phyloP scores from a whole-genome alignment of 1,140 invertebrate species.

The Aporrectodea caliginosa region DNA sequence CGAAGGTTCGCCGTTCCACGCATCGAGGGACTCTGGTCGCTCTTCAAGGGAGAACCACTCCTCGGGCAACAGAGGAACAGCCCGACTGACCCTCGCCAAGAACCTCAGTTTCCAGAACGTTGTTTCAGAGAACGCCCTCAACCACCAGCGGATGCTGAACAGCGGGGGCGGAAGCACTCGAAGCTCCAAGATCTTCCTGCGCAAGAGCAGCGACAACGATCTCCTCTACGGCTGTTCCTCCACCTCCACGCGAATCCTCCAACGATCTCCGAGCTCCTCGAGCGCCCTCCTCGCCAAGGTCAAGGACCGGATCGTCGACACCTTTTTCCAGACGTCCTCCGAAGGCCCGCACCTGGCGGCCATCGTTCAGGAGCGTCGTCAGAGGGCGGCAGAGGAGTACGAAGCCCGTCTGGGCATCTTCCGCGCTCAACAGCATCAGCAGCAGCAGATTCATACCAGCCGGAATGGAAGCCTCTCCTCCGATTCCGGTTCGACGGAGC shows the following conservation, averaged over 20 bases:
- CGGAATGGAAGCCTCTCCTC: not conserved
- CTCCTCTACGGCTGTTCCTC: not conserved
- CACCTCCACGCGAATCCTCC: not conserved
- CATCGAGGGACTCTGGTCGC: not conserved
- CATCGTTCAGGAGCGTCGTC: conserved; percentile 21
- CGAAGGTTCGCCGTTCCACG: not conserved
- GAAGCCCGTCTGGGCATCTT: conserved; percentile 9
- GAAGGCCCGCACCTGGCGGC: conserved; percentile 14
- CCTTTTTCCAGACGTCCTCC: conserved; percentile 14
- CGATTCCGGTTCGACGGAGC: not conserved
- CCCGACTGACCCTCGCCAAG: not conserved
- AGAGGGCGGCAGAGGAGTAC: conserved; percentile 23
- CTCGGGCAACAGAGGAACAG: not conserved
- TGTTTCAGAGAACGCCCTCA: not conserved
- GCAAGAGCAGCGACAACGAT: not conserved
- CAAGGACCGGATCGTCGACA: conserved; percentile 21
- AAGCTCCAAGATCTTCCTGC: too few relatives aligned
- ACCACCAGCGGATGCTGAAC: not conserved
- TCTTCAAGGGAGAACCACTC: not conserved
- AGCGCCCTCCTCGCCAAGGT: conserved; percentile 10
- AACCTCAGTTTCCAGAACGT: not conserved
- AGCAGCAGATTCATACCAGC: not conserved
- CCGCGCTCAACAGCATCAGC: too few relatives aligned
- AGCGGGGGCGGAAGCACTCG: too few relatives aligned
- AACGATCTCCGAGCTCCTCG: conserved; percentile 3